phyloP scores from a whole-genome alignment of 2,797 vertebrate species.

The Orestias chungarensis region DNA sequence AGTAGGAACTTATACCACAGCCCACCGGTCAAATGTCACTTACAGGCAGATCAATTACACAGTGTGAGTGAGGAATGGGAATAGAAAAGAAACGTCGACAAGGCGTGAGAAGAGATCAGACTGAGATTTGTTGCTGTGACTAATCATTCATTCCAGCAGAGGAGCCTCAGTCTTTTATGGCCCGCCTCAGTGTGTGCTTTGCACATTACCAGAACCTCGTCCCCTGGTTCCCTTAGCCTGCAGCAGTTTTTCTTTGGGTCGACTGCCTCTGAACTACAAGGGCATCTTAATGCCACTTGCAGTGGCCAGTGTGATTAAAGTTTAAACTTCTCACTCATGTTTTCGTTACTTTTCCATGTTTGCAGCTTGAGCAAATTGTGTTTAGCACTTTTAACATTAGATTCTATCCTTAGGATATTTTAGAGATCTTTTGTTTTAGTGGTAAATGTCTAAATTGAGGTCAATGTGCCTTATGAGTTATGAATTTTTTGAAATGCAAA shows the following conservation, averaged over 20 bases:
- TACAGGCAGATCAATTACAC: slow-evolving; percentile 73
- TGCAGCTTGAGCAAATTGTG: slow-evolving; percentile 4
- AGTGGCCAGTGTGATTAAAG: slow-evolving; percentile 20
- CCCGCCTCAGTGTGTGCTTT: slow-evolving; percentile 48
- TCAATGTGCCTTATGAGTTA: not conserved
- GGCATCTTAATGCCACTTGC: slow-evolving; percentile 31
- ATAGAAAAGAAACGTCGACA: slow-evolving; percentile 65
- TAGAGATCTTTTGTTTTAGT: not conserved
- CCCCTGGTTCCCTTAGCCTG: slow-evolving; percentile 44
- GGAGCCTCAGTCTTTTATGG: slow-evolving; percentile 58
- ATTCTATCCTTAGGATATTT: not conserved
- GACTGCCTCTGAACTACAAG: slow-evolving; percentile 48
- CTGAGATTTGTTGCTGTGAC: slow-evolving; percentile 76
- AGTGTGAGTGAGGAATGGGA: slow-evolving; percentile 58
- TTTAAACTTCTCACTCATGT: slow-evolving; percentile 23
- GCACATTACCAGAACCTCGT: slow-evolving; percentile 50
- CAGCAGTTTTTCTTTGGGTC: slow-evolving; percentile 48
- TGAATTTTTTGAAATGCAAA: no score
- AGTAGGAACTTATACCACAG: slow-evolving; percentile 66
- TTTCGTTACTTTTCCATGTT: slow-evolving; percentile 8
- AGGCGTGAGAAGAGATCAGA: slow-evolving; percentile 72
- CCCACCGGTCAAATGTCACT: slow-evolving; percentile 68
- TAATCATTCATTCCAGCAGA: slow-evolving; percentile 72
- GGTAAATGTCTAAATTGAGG: not conserved
- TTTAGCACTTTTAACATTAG: not conserved